Evolutionary conservation across 2,888 invertebrate genomes (phyloP).

Genomic region (Steinernema scapterisci): DNA sequence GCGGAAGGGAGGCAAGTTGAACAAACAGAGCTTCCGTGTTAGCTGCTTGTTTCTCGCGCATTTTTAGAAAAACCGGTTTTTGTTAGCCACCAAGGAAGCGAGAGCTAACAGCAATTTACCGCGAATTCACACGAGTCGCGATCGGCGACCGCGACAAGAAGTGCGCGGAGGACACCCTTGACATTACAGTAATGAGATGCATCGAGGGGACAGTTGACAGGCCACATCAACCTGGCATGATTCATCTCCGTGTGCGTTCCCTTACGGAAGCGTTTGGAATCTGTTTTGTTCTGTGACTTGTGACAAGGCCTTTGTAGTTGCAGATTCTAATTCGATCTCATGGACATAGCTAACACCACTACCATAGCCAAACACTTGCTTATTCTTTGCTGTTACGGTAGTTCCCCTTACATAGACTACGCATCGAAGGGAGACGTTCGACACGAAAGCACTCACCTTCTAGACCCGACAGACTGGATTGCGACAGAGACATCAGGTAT

Average conservation of each 20-base stretch:
- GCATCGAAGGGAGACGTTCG: constrained; percentile 16
- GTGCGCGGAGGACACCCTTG: constrained; percentile 17
- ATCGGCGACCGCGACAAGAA: constrained; percentile 1
- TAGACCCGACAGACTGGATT: constrained; percentile 55
- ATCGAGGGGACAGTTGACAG: background rate
- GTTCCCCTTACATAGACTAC: constrained; percentile 50
- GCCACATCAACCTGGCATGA: background rate
- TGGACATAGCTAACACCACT: background rate
- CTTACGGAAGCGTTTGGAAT: background rate
- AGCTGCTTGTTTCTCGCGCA: constrained; percentile 27
- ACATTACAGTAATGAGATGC: constrained; percentile 19
- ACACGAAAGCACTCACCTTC: constrained; percentile 42
- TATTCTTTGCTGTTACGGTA: constrained; percentile 53
- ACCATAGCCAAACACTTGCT: constrained; percentile 40
- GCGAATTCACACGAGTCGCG: constrained; percentile 31
- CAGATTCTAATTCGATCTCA: background rate
- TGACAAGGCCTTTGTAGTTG: background rate
- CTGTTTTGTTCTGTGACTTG: background rate
- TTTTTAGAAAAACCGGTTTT: constrained; percentile 14
- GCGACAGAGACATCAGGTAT: constrained; percentile 47
- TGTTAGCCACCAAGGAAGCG: constrained; percentile 20
- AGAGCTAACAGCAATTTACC: constrained; percentile 22
- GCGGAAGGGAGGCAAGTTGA: constrained; percentile 27
- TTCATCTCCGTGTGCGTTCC: background rate
- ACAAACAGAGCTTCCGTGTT: constrained; percentile 28